Evolutionary conservation across 1,140 invertebrate species (phyloP).

Genomic region (Ips typographus): DNA sequence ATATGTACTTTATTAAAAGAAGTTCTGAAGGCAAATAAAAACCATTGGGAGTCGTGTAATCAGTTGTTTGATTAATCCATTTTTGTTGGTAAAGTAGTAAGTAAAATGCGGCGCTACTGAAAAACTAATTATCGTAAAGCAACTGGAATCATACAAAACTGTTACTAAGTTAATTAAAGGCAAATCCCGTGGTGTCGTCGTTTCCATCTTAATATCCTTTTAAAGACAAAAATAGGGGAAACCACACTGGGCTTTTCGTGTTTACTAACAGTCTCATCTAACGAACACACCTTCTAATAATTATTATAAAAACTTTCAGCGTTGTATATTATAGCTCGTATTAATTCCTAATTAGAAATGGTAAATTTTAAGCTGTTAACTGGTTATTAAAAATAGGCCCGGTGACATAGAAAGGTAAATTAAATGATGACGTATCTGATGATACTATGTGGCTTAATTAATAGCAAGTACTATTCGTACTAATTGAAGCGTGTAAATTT

Average conservation of each 20-base stretch:
- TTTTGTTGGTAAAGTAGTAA: no score
- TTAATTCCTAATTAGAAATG: conserved; percentile 13
- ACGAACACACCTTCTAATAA: not conserved
- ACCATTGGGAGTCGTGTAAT: no score
- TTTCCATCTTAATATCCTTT: conserved; percentile 3
- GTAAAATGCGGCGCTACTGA: no score
- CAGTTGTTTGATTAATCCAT: no score
- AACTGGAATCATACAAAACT: no score
- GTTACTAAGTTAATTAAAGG: not conserved
- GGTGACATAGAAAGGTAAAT: no score
- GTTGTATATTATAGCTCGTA: not conserved
- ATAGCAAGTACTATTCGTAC: no score
- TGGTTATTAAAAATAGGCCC: not conserved
- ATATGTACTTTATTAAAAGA: no score
- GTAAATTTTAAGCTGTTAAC: not conserved
- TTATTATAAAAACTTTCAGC: not conserved
- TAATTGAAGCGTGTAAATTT: no score
- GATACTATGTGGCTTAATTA: no score
- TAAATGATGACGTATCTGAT: no score
- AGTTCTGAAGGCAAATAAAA: no score
- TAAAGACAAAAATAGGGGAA: conserved; percentile 2
- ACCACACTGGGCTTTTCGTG: not conserved
- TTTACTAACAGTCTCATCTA: not conserved
- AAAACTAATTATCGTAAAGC: not conserved
- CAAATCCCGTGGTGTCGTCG: not conserved